Conservation (phyloP, 2,113 vertebrate genomes). For the Pluvialis apricaria region DNA sequence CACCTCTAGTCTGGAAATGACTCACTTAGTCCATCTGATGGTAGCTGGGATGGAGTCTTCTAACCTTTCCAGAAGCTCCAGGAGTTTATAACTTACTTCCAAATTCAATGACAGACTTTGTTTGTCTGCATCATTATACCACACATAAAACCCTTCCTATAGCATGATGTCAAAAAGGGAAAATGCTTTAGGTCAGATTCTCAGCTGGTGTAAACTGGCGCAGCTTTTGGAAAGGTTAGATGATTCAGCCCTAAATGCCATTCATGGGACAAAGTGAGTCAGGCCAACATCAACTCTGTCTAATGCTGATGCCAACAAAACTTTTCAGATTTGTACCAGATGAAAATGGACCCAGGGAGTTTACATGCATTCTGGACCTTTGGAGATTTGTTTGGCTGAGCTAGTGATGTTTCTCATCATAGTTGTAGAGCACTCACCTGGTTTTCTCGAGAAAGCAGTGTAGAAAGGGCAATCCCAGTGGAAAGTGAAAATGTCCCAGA, state of each 20-base stretch:
- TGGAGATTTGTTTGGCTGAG: neutral
- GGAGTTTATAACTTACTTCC: slow-evolving; percentile 39
- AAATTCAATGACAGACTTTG: slow-evolving; percentile 7
- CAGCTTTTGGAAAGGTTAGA: neutral
- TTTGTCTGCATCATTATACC: neutral
- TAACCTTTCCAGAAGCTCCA: slow-evolving; percentile 61
- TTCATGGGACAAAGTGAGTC: neutral
- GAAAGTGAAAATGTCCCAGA: neutral
- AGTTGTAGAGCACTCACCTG: neutral
- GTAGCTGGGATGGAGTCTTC: slow-evolving; percentile 38
- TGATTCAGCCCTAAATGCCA: neutral
- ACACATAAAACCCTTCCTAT: slow-evolving; percentile 15
- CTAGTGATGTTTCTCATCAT: neutral
- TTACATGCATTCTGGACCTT: neutral
- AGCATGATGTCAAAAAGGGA: neutral
- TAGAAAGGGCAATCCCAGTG: neutral
- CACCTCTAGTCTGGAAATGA: slow-evolving; percentile 64
- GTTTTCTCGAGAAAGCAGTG: neutral
- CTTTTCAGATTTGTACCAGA: neutral
- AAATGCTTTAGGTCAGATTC: neutral
- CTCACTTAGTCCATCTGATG: slow-evolving; percentile 51
- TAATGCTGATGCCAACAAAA: neutral
- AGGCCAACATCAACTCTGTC: neutral
- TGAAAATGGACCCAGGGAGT: neutral
- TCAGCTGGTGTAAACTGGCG: neutral